These are phyloP conservation scores for Erpetoichthys calabaricus DNA, from an alignment of 2,797 vertebrate species.

Conservation along the genomic window DNA sequence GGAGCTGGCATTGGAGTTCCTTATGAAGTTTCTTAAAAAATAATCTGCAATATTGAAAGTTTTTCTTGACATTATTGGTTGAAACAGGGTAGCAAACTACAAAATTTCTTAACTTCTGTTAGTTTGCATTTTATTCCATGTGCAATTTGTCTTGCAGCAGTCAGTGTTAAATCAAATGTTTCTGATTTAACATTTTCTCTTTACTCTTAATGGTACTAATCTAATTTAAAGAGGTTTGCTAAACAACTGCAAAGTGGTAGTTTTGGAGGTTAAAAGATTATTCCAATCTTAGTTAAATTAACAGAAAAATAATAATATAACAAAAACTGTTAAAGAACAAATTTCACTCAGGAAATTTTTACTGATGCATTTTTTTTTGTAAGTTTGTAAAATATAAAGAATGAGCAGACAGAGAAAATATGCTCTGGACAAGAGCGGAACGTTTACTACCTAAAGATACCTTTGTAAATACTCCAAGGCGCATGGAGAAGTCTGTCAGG, in stretches of 20 bases:
- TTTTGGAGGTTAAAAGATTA: slow-evolving; percentile 36
- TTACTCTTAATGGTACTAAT: slow-evolving; percentile 79
- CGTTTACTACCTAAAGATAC: slow-evolving; percentile 64
- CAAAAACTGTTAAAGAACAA: slow-evolving; percentile 61
- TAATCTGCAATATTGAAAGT: slow-evolving; percentile 37
- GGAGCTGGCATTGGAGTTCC: too few relatives aligned
- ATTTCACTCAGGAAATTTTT: slow-evolving; percentile 67
- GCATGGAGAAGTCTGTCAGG: slow-evolving; percentile 37
- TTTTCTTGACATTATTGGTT: slow-evolving; percentile 42
- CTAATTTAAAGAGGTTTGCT: slow-evolving; percentile 63
- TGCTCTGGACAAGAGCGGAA: slow-evolving; percentile 38
- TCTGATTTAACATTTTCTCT: slow-evolving; percentile 61
- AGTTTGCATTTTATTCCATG: slow-evolving; percentile 63
- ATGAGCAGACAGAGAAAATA: slow-evolving; percentile 40
- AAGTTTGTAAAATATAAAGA: slow-evolving; percentile 46
- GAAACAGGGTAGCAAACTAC: slow-evolving; percentile 87
- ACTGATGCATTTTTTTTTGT: slow-evolving; percentile 47
- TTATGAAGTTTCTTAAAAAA: too few relatives aligned
- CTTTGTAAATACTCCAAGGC: slow-evolving; percentile 54
- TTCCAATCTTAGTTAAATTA: slow-evolving; percentile 31
- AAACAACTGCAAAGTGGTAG: slow-evolving; percentile 41
- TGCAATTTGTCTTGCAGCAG: slow-evolving; percentile 74
- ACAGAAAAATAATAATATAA: slow-evolving; percentile 15
- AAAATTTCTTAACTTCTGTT: slow-evolving; percentile 58
- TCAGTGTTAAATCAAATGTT: slow-evolving; percentile 75